These are phyloP conservation scores for Sterrhoptilus dennistouni DNA, from an alignment of 2,113 vertebrate species.

Conservation along the genomic window DNA sequence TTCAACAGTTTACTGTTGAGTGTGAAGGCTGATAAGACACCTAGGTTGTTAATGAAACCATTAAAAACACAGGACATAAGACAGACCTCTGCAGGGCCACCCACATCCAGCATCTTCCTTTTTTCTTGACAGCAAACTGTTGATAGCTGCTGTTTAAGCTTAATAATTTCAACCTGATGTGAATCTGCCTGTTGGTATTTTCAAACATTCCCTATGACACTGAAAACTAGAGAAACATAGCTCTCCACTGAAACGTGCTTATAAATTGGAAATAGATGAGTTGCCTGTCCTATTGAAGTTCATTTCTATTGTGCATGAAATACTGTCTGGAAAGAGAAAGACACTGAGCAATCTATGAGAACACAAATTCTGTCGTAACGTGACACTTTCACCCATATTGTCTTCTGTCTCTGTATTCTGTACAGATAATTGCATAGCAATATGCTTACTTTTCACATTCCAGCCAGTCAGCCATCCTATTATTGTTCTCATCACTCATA, in stretches of 20 bases:
- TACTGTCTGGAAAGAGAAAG: background rate
- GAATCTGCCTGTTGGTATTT: constrained; percentile 3
- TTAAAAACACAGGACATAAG: background rate
- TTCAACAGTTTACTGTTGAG: background rate
- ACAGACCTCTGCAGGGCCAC: constrained; percentile 19
- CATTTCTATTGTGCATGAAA: background rate
- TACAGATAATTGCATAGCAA: background rate
- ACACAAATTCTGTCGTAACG: background rate
- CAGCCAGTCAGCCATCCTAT: background rate
- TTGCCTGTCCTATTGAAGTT: background rate
- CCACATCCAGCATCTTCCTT: background rate
- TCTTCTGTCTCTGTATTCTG: background rate
- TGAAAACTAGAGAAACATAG: background rate
- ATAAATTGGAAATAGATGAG: background rate
- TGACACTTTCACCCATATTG: background rate
- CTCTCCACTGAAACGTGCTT: background rate
- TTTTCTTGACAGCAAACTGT: background rate
- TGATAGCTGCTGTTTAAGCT: constrained; percentile 3
- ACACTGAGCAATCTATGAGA: background rate
- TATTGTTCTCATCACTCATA: background rate
- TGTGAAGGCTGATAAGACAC: constrained; percentile 30
- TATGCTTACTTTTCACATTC: background rate
- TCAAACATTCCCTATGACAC: background rate
- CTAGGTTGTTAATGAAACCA: constrained; percentile 18
- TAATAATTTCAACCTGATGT: constrained; percentile 33